Base-by-base conservation (phyloP, 2,888 invertebrate genomes). In the Allolobophora icterica region DNA sequence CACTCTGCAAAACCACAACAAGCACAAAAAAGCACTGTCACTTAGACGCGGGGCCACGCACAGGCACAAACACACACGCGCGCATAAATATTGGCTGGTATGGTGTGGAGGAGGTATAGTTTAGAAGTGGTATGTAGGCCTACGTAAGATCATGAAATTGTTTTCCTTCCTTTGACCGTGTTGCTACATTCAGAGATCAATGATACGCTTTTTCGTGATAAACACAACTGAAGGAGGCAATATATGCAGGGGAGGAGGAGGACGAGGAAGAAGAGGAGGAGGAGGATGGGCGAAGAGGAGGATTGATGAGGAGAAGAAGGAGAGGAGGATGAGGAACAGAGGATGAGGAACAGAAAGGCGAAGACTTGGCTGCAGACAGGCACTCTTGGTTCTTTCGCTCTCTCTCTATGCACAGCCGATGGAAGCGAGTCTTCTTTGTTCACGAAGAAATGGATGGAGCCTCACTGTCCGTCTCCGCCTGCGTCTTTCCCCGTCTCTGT, bases 371-470 rank as follows among this genome's bases (percentile, higher is more conserved):
- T 40, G 45, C 71, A 71, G 71, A 71, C n/a, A n/a, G 52, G 24
- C 21, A 6, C 30, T 71, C 30, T n/a, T 17, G 30, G 30, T n/a
- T 71, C 71, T 71, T 24, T 52, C 52, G 52, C 52, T 52, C 11
- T 71, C 52, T 52, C 11, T 71, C 71, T n/a, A 71, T 71, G n/a
- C n/a, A 30, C 71, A n/a, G 11, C 17, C 71, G 71, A 71, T 71
- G 71, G 71, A n/a, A 71, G 30, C 71, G 30, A 71, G 71, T 71
- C 71, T 71, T 71, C 71, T 71, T 71, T 71, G 71, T 71, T 71
- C 71, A 71, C 6, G 71, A 6, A 71, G 71, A 71, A n/a, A 30
- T 71, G 8, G 6, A 30, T 71, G 30, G 71, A 71, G 71, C 71
- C 71, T 71, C 52, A 0, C 15, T 84, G 34, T 84, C 34, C 42